These are phyloP conservation scores for Chlorospingus semifuscus DNA, from an alignment of 2,797 vertebrate species.

Conservation along the genomic window DNA sequence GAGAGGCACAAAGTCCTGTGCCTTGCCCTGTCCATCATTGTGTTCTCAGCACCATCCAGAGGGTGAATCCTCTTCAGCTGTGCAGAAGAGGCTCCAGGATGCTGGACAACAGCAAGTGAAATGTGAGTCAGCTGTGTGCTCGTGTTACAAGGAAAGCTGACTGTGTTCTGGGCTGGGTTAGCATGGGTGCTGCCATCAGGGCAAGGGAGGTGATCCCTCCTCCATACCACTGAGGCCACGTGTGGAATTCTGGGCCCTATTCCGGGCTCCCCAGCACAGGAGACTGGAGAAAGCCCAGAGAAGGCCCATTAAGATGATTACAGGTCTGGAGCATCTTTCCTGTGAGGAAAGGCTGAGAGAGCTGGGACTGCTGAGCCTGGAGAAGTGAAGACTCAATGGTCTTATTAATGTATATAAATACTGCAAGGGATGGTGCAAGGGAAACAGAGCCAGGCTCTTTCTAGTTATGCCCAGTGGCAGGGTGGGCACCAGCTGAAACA, in stretches of 20 bases:
- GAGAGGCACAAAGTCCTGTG: not conserved
- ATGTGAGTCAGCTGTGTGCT: rapidly evolving
- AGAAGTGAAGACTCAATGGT: not conserved
- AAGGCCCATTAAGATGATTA: not conserved
- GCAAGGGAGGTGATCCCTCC: not conserved
- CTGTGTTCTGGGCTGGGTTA: not conserved
- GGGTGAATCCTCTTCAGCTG: not conserved
- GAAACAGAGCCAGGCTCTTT: not conserved
- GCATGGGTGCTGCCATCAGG: not conserved
- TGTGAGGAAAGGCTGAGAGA: not conserved
- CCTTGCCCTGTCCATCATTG: not conserved
- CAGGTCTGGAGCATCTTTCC: not conserved
- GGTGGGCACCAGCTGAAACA: not conserved
- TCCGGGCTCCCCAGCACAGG: not conserved
- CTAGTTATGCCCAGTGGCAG: not conserved
- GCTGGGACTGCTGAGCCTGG: not conserved
- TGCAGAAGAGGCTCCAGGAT: not conserved
- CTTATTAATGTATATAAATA: not conserved
- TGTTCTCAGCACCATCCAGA: not conserved
- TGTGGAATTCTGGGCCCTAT: not conserved
- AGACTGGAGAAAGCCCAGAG: not conserved
- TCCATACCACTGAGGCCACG: not conserved
- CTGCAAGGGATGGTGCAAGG: not conserved
- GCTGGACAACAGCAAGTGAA: not conserved
- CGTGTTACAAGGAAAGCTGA: not conserved